These are phyloP conservation scores for Diaprepes abbreviatus DNA, from an alignment of 2,888 invertebrate genomes.

Conservation along the genomic window DNA sequence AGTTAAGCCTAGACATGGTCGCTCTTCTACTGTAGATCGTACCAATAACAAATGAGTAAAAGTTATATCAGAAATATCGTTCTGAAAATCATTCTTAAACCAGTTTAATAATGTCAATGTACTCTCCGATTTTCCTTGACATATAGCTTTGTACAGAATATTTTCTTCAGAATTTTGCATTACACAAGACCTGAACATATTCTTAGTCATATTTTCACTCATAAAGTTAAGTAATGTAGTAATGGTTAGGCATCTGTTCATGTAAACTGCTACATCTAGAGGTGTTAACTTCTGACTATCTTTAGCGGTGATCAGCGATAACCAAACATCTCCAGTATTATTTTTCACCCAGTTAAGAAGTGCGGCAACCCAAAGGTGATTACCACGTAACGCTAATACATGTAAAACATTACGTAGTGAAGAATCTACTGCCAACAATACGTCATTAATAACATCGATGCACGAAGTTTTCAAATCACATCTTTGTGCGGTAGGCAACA, in stretches of 20 bases:
- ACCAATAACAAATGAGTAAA: background rate
- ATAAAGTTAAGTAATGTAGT: slow-evolving; percentile 1
- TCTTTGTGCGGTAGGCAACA: background rate
- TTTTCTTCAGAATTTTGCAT: background rate
- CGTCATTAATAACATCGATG: background rate
- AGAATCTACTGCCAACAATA: slow-evolving; percentile 7
- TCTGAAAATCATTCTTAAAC: background rate
- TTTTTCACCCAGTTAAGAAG: background rate
- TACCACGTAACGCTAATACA: background rate
- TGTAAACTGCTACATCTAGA: background rate
- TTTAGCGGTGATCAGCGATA: background rate
- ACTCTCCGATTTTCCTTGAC: background rate
- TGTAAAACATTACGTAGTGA: background rate
- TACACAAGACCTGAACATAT: background rate
- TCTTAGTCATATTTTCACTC: background rate
- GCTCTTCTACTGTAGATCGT: background rate
- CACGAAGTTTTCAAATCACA: background rate
- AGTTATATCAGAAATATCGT: background rate
- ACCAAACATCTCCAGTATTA: background rate
- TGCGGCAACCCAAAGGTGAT: background rate
- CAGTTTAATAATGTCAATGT: background rate
- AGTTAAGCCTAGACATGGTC: background rate
- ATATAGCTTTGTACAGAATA: background rate
- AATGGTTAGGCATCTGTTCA: background rate
- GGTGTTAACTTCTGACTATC: background rate